Evolutionary conservation across 2,113 vertebrate genomes (phyloP).

Genomic region (Columba livia): DNA sequence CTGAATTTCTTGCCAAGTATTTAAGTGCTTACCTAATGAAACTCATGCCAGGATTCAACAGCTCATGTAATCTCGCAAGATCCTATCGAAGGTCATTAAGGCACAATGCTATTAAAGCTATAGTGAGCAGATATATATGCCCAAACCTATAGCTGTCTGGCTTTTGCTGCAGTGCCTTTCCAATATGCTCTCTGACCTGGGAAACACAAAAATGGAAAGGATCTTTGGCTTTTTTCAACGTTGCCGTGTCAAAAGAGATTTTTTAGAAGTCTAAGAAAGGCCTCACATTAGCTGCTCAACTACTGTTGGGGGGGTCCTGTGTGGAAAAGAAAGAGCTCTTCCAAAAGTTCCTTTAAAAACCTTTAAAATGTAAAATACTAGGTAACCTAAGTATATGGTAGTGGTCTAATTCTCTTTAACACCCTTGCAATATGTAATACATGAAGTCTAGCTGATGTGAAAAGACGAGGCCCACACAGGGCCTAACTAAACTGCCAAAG

Average conservation of each 20-base stretch:
- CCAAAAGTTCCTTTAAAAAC: not conserved
- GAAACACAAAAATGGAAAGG: not conserved
- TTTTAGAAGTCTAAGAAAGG: not conserved
- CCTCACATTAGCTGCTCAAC: not conserved
- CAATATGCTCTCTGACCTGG: not conserved
- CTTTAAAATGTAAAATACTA: not conserved
- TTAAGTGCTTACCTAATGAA: not conserved
- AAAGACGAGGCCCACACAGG: not conserved
- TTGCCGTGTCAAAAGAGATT: not conserved
- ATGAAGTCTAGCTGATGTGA: not conserved
- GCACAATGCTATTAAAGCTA: not conserved
- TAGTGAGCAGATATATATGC: not conserved
- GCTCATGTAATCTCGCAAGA: not conserved
- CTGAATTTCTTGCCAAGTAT: conserved; percentile 13
- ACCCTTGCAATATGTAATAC: not conserved
- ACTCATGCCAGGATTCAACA: not conserved
- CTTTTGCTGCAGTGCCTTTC: not conserved
- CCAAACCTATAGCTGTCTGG: not conserved
- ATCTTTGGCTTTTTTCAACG: not conserved
- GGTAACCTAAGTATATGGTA: not conserved
- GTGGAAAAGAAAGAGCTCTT: not conserved
- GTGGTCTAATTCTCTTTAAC: not conserved
- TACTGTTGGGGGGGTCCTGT: not conserved
- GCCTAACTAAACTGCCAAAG: not conserved
- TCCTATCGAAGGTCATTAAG: not conserved